Conservation (phyloP, 2,113 vertebrate genomes). For the Pogonocichla stellata region DNA sequence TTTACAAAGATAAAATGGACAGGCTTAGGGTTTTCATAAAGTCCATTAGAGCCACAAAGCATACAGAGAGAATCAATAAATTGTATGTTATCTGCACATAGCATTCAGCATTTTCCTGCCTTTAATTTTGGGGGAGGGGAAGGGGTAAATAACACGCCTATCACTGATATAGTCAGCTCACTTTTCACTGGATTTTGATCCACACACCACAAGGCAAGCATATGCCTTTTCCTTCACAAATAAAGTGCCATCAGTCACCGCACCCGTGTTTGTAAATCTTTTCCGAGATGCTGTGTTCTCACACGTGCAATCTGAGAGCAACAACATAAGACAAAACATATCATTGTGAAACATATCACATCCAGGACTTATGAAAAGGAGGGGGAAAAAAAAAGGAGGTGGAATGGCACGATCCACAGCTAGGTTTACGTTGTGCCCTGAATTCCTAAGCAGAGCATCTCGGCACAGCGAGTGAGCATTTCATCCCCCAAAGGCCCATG, state of each 20-base stretch:
- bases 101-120: background rate
- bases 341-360: conserved; percentile 40
- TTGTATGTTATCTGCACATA: background rate
- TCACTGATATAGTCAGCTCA: background rate
- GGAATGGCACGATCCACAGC: background rate
- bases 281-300: conserved; percentile 29
- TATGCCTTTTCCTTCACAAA: conserved; percentile 47
- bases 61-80: conserved; percentile 9
- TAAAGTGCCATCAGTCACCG: background rate
- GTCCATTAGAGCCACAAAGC: conserved; percentile 23
- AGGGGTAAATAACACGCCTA: background rate
- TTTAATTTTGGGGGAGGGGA: background rate
- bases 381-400: background rate
- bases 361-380: background rate
- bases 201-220: conserved; percentile 30
- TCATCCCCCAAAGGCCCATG: background rate
- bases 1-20: conserved; percentile 22
- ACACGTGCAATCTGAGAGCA: conserved; percentile 41
- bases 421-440: background rate
- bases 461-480: background rate
- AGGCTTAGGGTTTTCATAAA: background rate
- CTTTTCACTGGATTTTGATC: background rate
- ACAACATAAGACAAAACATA: background rate
- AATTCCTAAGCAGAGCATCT: conserved; percentile 40
- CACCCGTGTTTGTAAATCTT: background rate